Base-by-base conservation (phyloP, 2,888 invertebrate genomes). In the Apotomis capreana region DNA sequence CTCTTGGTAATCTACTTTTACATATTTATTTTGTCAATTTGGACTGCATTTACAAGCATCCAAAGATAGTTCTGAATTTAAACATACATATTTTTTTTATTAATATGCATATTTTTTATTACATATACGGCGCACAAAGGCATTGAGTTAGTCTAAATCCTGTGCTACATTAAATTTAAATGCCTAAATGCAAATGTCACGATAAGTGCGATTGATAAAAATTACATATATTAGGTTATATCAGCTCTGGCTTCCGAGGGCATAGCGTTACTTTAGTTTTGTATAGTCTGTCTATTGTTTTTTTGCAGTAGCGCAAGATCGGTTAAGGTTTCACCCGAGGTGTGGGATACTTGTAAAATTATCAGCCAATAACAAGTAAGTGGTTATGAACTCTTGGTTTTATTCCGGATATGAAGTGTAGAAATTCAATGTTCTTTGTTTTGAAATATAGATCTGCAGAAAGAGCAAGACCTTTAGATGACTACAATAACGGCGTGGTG, bases 401-500 rank as follows among this genome's bases (percentile, higher is more conserved):
- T 40, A 6, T 40, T 40, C 6, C 9, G 1, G 49, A 49, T 49
- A 9, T 49, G 9, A 49, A 9, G 3, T 3, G 9, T 49, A 49
- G 9, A 49, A 49, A 49, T 10, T 49, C 9, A 49, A 49, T 49
- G 10, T 49, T 8, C 15, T 46, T 51, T 5, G 40, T 40, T 13
- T 55, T 63, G n/a, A 49, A 26, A 76, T 74, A 37, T 75, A 94
- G 98, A 77, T 96, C 97, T 4, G 98, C 98, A 0, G 97, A 98
- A 85, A 94, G 99, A 74, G 95, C 97, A 69, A 94, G 98, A 73
- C 98, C 98, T 0, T 90, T 97, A 5, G 98, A 98, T 83, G 98
- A 99, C 87, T 99, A 98, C 87, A 98, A 99, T 87, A 98, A 99
- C 87, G 98, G 98, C 0, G 98, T 99, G 3, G 98, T 98, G 1